phyloP scores from a whole-genome alignment of 2,113 vertebrate genomes.

The Labeo catla region DNA sequence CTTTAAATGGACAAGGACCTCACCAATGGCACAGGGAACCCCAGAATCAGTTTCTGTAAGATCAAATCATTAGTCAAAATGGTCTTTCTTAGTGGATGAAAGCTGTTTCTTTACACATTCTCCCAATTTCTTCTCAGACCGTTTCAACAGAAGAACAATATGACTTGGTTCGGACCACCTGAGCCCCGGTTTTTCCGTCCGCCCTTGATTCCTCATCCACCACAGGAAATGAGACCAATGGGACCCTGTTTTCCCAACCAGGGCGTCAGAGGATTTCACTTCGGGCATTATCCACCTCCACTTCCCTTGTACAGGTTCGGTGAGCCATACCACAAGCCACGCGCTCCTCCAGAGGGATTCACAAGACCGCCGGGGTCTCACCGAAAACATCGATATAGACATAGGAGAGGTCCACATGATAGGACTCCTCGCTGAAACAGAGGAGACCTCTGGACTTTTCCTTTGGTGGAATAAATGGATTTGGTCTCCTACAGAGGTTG shows the following conservation, averaged over 20 bases:
- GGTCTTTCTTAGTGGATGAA: background rate
- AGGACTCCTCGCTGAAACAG: background rate
- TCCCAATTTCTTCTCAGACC: conserved; percentile 15
- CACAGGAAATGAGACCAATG: background rate
- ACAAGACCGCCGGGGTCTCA: background rate
- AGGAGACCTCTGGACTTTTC: background rate
- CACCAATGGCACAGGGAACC: background rate
- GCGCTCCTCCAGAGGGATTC: background rate
- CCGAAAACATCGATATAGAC: background rate
- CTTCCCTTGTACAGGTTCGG: conserved; percentile 19
- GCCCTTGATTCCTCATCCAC: background rate
- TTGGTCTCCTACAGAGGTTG: background rate
- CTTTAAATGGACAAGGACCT: background rate
- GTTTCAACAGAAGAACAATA: conserved; percentile 6
- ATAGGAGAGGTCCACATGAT: background rate
- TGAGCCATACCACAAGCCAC: background rate
- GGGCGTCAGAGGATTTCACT: background rate
- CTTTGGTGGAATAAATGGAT: background rate
- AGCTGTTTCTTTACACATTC: background rate
- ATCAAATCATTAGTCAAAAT: background rate
- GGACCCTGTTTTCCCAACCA: background rate
- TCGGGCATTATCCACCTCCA: background rate
- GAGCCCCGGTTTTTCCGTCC: background rate
- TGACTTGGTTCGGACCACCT: background rate
- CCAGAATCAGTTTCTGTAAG: background rate